Conservation (phyloP, 2,113 vertebrate genomes). For the Egretta garzetta region DNA sequence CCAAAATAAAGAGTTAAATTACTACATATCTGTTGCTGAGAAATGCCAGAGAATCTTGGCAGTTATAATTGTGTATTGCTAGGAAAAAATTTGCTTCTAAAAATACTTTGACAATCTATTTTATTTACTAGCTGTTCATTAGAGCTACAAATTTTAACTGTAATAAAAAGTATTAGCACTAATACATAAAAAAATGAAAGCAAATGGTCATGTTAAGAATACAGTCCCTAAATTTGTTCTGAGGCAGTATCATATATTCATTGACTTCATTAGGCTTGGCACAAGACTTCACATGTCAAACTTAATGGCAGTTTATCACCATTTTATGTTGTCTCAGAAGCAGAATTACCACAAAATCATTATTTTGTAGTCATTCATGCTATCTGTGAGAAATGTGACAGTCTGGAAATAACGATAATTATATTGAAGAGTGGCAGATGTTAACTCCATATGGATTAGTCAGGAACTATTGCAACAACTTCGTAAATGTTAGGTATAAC, state of each 20-base stretch:
- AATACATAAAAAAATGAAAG: background rate
- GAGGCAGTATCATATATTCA: background rate
- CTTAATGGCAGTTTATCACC: background rate
- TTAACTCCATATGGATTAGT: background rate
- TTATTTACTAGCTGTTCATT: background rate
- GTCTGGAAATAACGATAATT: background rate
- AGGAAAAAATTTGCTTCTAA: background rate
- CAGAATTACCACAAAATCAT: background rate
- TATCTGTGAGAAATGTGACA: background rate
- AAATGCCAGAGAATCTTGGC: background rate
- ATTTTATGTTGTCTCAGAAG: conserved; percentile 4
- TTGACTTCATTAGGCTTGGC: background rate
- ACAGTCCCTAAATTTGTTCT: background rate
- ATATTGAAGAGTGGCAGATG: background rate
- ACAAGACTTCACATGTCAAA: background rate
- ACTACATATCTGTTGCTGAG: background rate
- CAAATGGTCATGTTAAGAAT: background rate
- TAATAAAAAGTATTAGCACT: background rate
- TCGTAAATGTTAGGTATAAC: background rate
- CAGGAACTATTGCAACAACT: background rate
- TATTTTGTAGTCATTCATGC: background rate
- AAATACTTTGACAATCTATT: background rate
- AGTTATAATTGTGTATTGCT: background rate
- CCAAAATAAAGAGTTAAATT: background rate
- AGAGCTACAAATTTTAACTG: background rate